Conservation (phyloP, 2,797 vertebrate species). For the Halcyon smyrnensis region DNA sequence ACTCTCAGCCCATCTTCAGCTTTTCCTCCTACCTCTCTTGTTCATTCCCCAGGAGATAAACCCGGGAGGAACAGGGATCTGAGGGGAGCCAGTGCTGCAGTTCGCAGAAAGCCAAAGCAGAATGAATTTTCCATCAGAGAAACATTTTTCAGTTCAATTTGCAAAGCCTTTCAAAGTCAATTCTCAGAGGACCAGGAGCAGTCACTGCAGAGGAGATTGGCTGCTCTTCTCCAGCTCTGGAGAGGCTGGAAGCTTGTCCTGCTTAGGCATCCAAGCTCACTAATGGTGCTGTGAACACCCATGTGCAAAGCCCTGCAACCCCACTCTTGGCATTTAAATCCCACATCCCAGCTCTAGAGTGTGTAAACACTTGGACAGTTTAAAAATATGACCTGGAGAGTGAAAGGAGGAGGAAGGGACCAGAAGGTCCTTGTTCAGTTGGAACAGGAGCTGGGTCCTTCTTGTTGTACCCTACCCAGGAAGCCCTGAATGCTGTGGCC, state of each 20-base stretch:
- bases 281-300: not conserved
- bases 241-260: not conserved
- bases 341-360: not conserved
- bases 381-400: not conserved
- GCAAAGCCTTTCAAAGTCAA: not conserved
- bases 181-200: not conserved
- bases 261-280: not conserved
- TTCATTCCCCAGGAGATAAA: not conserved
- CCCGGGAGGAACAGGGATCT: not conserved
- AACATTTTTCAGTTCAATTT: not conserved
- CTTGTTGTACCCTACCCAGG: not conserved
- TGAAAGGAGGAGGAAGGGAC: not conserved
- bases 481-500: not conserved
- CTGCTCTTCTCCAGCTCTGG: not conserved
- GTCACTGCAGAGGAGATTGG: not conserved
- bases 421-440: not conserved
- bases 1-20: not conserved
- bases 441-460: not conserved
- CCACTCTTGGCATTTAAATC: not conserved
- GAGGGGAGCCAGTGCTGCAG: accelerated
- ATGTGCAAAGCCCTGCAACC: not conserved
- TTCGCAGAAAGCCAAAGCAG: not conserved
- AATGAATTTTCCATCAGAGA: not conserved
- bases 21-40: not conserved
- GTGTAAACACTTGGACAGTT: not conserved